phyloP scores from a whole-genome alignment of 2,797 vertebrate species.

The Halcyon chelicuti region DNA sequence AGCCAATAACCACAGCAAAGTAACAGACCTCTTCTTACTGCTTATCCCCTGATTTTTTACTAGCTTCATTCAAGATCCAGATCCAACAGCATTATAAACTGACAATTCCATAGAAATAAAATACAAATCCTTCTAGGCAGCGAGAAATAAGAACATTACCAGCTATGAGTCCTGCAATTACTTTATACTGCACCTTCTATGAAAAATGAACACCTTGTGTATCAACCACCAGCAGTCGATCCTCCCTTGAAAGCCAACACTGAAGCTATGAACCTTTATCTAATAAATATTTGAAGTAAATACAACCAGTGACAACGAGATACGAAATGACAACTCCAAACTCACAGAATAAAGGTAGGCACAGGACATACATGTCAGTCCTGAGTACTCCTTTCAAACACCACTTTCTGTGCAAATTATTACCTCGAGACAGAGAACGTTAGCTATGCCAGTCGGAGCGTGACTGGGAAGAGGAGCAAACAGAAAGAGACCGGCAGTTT shows the following conservation, averaged over 20 bases:
- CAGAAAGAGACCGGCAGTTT: neutral
- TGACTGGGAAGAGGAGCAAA: neutral
- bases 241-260: neutral
- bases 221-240: neutral
- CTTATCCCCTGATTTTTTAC: neutral
- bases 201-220: neutral
- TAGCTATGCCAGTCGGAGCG: neutral
- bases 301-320: neutral
- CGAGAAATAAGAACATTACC: neutral
- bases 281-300: neutral
- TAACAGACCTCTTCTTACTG: neutral
- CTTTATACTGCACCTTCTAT: neutral
- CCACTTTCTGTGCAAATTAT: neutral
- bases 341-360: neutral
- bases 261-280: neutral
- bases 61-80: neutral
- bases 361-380: neutral
- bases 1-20: neutral
- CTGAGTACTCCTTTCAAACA: neutral
- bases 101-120: neutral
- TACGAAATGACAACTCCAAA: neutral
- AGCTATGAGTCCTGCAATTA: neutral
- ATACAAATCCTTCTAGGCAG: neutral
- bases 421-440: rapidly evolving
- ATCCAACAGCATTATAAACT: neutral